Evolutionary conservation across 2,888 invertebrate species (phyloP), one percentile per base, ranked within the genome.

Genomic region (Chirona hameri): DNA sequence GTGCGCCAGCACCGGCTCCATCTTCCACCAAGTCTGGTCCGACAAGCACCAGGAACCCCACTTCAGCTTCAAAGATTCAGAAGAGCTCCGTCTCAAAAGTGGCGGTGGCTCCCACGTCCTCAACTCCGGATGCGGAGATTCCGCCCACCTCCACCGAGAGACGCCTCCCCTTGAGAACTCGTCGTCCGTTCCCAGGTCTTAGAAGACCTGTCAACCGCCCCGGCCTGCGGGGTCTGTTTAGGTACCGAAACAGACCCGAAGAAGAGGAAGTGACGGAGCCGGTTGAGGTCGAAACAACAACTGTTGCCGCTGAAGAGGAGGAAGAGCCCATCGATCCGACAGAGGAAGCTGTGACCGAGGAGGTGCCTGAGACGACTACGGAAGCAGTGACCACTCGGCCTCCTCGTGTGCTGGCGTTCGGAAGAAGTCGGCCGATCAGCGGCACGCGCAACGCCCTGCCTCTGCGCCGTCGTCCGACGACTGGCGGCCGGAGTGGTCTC

Each of bases 271-370:
- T 15, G 5, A 7, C 76, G 18, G 39, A 39, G 9, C 14, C 21
- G 10, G 9, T 21, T 24, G 4, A 76, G 4, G 24, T 10, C 39
- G 76, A 76, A 15, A 10, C 46, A 2, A 76, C 46, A 1, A 46
- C 76, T 9, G 21, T 39, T 10, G 27, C 5, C 27, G 18, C 9
- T 7, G 27, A 27, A 10, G 52, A 52, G 27, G 79, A 79, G 10
- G 80, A 80, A 48, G 14, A 80, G 21, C 48, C 80, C 27, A 27
- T 52, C 18, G 80, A 52, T 15, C 80, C 80, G 3, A 80, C 80
- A 1, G 80, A 80, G 29, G 52, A 80, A 5, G 12, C 52, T 1
- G 27, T 15, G 5, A 52, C 29, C 18, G 55, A 48, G 10, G 80
- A 52, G 7, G 7, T n/a, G 5, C 1, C 9, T 15, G 55, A 48